Percentiles rank a stretch among this genome's conserved stretches.
Evolutionary conservation across 2,113 vertebrate genomes (phyloP).

Genomic region (Lathamus discolor): DNA sequence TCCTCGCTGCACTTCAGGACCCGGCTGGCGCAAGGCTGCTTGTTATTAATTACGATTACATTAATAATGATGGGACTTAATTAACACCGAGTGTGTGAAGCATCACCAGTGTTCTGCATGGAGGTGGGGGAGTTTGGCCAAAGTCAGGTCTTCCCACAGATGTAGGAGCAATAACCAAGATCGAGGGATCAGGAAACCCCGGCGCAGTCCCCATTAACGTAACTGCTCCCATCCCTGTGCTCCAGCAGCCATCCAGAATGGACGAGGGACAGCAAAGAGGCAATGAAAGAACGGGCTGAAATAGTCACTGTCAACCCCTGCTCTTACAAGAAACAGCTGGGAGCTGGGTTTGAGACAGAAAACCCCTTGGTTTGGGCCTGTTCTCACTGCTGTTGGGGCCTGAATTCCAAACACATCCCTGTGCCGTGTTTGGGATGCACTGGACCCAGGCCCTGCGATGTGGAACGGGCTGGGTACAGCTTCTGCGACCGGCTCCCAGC

Average conservation of each 20-base stretch:
- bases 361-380: rapidly evolving
- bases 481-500: rapidly evolving
- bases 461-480: rapidly evolving
- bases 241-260: rapidly evolving
- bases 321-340: neutral
- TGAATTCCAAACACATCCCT: rapidly evolving
- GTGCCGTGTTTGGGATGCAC: rapidly evolving
- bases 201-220: rapidly evolving
- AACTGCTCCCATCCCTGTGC: rapidly evolving
- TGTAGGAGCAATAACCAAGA: rapidly evolving
- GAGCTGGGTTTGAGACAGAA: rapidly evolving
- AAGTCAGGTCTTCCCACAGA: rapidly evolving
- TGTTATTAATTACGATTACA: neutral
- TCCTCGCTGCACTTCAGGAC: too few species aligned
- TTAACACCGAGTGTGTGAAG: rapidly evolving
- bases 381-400: rapidly evolving
- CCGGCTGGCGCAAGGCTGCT: neutral
- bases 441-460: rapidly evolving
- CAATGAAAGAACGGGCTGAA: neutral
- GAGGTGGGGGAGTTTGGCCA: neutral
- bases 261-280: rapidly evolving
- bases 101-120: neutral
- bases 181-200: rapidly evolving
- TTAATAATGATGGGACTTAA: neutral
- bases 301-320: rapidly evolving